Evolutionary conservation across 1,140 invertebrate genomes (phyloP).

Genomic region (Penaeus chinensis): DNA sequence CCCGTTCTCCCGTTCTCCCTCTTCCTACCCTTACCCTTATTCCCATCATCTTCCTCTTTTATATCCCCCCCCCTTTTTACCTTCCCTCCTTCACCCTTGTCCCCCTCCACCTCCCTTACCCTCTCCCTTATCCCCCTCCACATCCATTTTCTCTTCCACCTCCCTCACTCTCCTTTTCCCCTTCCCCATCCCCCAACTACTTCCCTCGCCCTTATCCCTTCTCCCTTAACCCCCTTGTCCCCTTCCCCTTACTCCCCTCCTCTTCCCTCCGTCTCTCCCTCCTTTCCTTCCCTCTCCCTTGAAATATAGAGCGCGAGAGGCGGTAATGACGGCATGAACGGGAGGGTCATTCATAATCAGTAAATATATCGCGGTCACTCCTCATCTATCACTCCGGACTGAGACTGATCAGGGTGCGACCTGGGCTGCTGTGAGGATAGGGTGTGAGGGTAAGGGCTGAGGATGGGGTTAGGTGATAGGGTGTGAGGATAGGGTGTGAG

Average conservation of each 20-base stretch:
- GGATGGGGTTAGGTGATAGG: not conserved
- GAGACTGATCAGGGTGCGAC: slow-evolving; percentile 17
- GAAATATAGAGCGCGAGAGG: slow-evolving; percentile 9
- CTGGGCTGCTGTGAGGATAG: not conserved
- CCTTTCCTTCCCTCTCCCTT: not conserved
- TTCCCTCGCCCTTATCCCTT: not conserved
- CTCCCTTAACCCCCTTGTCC: not conserved
- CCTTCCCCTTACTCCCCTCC: no score
- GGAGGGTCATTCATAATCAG: slow-evolving; percentile 29
- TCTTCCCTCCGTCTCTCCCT: not conserved
- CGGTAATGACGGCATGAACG: not conserved
- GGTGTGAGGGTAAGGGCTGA: no score
- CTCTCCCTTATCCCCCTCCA: not conserved
- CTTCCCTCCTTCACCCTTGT: not conserved
- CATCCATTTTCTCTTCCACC: no score
- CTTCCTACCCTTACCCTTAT: not conserved
- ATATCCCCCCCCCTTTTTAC: not conserved
- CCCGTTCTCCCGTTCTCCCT: not conserved
- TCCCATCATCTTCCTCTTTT: not conserved
- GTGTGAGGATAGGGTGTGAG: no score
- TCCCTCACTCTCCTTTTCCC: not conserved
- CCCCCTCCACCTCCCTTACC: no score
- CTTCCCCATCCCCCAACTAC: not conserved
- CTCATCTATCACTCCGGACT: slow-evolving; percentile 18
- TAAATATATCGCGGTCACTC: slow-evolving; percentile 25